Percentiles rank a stretch among this genome's conserved stretches.
These are phyloP conservation scores for Aldrovandia affinis DNA, from an alignment of 2,797 vertebrate genomes.

Conservation along the genomic window DNA sequence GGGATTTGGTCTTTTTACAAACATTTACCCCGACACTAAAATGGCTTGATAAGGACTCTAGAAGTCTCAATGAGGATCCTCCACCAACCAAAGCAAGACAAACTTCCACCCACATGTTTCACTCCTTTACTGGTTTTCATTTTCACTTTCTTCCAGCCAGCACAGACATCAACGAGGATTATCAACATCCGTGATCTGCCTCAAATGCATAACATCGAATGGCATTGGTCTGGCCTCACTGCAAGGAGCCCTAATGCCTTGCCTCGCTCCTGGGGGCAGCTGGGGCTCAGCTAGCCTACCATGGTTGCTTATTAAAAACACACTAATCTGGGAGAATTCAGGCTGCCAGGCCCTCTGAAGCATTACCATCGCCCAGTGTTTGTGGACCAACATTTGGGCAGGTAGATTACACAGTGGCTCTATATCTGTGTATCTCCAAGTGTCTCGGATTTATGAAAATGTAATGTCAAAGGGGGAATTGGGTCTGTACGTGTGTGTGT, in stretches of 20 bases:
- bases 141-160: conserved; percentile 60
- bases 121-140: conserved; percentile 49
- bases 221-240: background rate
- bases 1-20: too few species aligned
- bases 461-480: background rate
- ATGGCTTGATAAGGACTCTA: too few species aligned
- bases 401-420: background rate
- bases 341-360: background rate
- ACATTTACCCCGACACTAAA: too few species aligned
- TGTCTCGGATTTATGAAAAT: conserved; percentile 23
- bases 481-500: conserved; percentile 31
- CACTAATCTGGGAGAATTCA: background rate
- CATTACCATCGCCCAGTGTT: conserved; percentile 6
- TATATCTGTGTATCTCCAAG: background rate
- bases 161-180: conserved; percentile 65
- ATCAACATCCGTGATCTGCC: conserved; percentile 17
- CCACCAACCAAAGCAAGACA: too few species aligned
- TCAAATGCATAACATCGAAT: background rate
- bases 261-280: background rate
- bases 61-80: too few species aligned
- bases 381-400: background rate
- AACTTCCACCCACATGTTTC: conserved; percentile 48
- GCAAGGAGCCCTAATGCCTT: background rate
- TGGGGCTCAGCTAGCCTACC: background rate
- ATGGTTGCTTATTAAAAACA: background rate